Base-by-base conservation (phyloP, 2,888 invertebrate genomes). In the Achlya flavicornis region DNA sequence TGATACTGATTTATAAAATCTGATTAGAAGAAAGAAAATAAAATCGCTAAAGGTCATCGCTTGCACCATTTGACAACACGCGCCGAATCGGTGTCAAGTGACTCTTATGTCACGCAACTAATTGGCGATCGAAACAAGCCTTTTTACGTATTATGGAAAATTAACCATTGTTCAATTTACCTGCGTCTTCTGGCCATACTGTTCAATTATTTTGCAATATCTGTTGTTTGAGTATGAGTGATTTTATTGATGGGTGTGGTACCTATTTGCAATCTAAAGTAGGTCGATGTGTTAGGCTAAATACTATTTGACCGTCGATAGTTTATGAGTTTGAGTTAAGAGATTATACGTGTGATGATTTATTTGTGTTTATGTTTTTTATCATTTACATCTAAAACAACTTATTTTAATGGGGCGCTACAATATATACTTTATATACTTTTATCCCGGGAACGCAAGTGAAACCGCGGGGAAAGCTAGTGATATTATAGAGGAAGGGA, bases 21-120 rank as follows among this genome's bases (percentile, higher is more conserved):
- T 0, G 3, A 48, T 16, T 4, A 7, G n/a, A 5, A 6, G 10
- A 53, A 4, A 19, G 10, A 19, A 53, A 19, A 16, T 8, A 8
- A 53, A 6, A 10, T 53, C 19, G 53, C 53, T 19, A 10, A 53
- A 53, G 7, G 10, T 53, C 4, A 19, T 53, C 10, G 19, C 53
- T 53, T 53, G 53, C 10, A 53, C 16, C 16, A 16, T 19, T 53
- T 59, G 58, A 38, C 35, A n/a, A 38, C 16, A 38, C 58, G 32
- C 65, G 19, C 64, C 57, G 46, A 66, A 75, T 69, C 63, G 67
- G 68, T 73, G 75, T 73, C 74, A 73, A 75, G 75, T 64, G 61
- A 61, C 62, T 66, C 69, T 69, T 70, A 68, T 70, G 70, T 68
- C 65, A 64, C 61, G 58, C 59, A 58, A 58, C 57, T 69, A 74